A percentile compares a stretch with the other conserved stretches of the same genome.
Conservation (phyloP, 2,113 vertebrate genomes). For the Picathartes gymnocephalus region DNA sequence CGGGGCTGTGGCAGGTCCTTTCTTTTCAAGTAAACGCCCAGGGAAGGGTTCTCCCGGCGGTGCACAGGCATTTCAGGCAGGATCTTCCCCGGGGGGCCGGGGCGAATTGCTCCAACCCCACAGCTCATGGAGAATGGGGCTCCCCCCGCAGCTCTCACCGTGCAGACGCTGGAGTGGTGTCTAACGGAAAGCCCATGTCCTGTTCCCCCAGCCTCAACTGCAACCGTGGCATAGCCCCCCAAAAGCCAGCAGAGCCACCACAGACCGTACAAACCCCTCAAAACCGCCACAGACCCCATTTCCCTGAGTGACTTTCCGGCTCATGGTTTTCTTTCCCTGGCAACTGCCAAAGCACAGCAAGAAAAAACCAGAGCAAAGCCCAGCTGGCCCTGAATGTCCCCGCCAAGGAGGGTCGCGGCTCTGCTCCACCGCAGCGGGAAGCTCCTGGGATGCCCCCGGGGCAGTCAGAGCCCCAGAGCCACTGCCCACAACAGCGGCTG, state of each 20-base stretch:
- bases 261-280: too few relatives aligned
- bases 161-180: rapidly evolving
- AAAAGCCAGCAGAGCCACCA: neutral
- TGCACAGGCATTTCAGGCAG: rapidly evolving
- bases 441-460: rapidly evolving
- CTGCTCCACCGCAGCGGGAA: rapidly evolving
- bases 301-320: neutral
- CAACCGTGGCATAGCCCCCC: rapidly evolving
- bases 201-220: neutral
- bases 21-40: neutral
- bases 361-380: neutral
- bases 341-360: neutral
- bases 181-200: rapidly evolving
- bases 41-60: rapidly evolving
- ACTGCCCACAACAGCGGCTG: rapidly evolving
- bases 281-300: too few relatives aligned
- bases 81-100: rapidly evolving
- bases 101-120: rapidly evolving
- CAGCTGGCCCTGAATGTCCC: rapidly evolving
- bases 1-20: neutral
- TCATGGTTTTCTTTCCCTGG: neutral
- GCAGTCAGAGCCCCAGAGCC: neutral
- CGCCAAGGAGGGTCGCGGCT: neutral
- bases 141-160: rapidly evolving
- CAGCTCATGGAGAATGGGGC: rapidly evolving